A percentile compares a stretch with the other conserved stretches of the same genome.
These are phyloP conservation scores for Stigmatopora nigra DNA, from an alignment of 2,113 vertebrate genomes.

Conservation along the genomic window DNA sequence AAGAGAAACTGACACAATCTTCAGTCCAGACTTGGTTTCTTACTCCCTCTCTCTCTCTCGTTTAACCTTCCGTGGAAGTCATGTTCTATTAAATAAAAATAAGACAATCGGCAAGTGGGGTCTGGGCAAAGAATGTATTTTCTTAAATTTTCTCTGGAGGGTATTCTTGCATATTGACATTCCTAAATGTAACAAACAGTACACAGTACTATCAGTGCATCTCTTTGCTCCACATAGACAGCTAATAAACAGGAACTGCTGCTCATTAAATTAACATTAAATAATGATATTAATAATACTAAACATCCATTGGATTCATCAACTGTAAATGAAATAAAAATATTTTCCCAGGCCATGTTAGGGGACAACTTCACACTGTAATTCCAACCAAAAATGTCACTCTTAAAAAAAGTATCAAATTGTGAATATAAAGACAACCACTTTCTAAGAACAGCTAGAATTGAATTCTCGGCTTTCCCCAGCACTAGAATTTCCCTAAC, in stretches of 20 bases:
- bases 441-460: not conserved
- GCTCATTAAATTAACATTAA: slow-evolving; percentile 37
- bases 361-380: too few species aligned
- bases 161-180: slow-evolving; percentile 18
- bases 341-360: slow-evolving; percentile 4
- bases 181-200: slow-evolving; percentile 32
- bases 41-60: not conserved
- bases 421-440: not conserved
- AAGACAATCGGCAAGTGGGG: slow-evolving; percentile 5
- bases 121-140: slow-evolving; percentile 7
- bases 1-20: slow-evolving; percentile 54
- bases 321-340: slow-evolving; percentile 27
- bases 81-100: not conserved
- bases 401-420: too few species aligned
- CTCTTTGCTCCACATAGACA: slow-evolving; percentile 12
- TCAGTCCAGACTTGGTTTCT: slow-evolving; percentile 40
- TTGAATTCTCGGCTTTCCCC: not conserved
- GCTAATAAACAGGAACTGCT: slow-evolving; percentile 38
- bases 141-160: slow-evolving; percentile 34
- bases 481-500: not conserved
- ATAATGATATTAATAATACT: too few species aligned
- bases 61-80: not conserved
- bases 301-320: too few species aligned
- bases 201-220: slow-evolving; percentile 17
- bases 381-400: too few species aligned